phyloP scores from a whole-genome alignment of 1,140 invertebrate genomes.

The Eumeta japonica region DNA sequence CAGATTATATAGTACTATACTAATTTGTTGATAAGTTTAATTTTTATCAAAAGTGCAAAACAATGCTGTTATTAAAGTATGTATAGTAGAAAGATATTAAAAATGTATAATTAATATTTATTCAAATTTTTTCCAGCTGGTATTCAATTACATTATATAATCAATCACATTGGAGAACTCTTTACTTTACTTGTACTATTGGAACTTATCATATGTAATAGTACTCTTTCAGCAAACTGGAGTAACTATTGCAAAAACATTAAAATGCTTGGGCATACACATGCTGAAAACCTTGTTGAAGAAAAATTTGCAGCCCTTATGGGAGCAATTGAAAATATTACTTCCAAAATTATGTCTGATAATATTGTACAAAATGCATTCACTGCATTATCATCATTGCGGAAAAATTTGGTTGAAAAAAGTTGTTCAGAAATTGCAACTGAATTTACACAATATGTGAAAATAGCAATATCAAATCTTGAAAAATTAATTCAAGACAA shows the following conservation, averaged over 20 bases:
- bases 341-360: constrained; percentile 44
- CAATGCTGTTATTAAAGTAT: no score
- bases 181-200: constrained; percentile 38
- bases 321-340: constrained; percentile 32
- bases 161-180: constrained; percentile 48
- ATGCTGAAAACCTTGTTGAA: constrained; percentile 23
- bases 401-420: constrained; percentile 61
- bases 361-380: constrained; percentile 55
- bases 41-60: no score
- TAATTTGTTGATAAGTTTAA: no score
- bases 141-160: constrained; percentile 44
- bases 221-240: constrained; percentile 34
- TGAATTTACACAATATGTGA: constrained; percentile 73
- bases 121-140: constrained; percentile 35
- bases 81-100: no score
- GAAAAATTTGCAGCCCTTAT: constrained; percentile 28
- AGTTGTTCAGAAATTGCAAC: constrained; percentile 64
- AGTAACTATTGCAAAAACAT: constrained; percentile 34
- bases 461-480: constrained; percentile 63
- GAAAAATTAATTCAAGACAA: constrained; percentile 61
- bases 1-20: no score
- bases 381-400: constrained; percentile 66
- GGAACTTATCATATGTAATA: constrained; percentile 38
- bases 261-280: constrained; percentile 16
- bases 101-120: constrained; percentile 3